Evolutionary conservation across 2,113 vertebrate genomes (phyloP).

Genomic region (Hepsetus odoe): DNA sequence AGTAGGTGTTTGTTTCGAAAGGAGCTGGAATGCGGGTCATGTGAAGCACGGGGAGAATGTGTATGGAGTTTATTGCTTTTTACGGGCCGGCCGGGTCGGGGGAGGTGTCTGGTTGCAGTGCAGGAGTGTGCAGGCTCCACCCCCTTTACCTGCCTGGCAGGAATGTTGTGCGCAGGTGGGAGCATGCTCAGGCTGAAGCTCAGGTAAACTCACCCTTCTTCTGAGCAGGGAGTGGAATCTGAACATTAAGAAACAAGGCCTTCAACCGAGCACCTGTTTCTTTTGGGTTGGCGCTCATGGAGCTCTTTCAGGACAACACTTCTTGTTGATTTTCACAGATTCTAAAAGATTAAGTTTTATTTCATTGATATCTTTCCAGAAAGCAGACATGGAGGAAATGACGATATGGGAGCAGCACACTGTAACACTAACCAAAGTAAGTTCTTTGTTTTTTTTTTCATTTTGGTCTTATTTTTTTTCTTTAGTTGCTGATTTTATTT

Average conservation of each 20-base stretch:
- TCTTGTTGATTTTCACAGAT: neutral
- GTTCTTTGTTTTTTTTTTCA: constrained; percentile 36
- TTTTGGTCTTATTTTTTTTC: neutral
- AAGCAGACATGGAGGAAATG: constrained; percentile 89
- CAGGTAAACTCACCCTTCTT: constrained; percentile 49
- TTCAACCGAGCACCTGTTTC: neutral
- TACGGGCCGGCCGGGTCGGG: constrained; percentile 8
- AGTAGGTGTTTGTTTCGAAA: constrained; percentile 22
- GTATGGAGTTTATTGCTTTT: neutral
- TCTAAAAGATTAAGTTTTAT: neutral
- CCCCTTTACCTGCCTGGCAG: constrained; percentile 71
- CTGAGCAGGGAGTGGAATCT: constrained; percentile 33
- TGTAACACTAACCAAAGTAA: constrained; percentile 84
- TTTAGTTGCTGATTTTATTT: neutral
- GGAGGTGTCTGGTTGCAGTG: constrained; percentile 41
- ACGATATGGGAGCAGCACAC: constrained; percentile 97
- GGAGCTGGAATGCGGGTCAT: constrained; percentile 37
- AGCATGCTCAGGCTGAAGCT: constrained; percentile 61
- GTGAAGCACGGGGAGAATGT: constrained; percentile 31
- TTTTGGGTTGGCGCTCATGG: neutral
- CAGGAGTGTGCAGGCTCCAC: constrained; percentile 56
- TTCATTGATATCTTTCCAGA: constrained; percentile 56
- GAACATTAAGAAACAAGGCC: constrained; percentile 34
- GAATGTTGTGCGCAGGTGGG: constrained; percentile 70
- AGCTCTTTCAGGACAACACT: neutral